phyloP scores from a whole-genome alignment of 2,113 vertebrate genomes.

The Pterocles burchelli region DNA sequence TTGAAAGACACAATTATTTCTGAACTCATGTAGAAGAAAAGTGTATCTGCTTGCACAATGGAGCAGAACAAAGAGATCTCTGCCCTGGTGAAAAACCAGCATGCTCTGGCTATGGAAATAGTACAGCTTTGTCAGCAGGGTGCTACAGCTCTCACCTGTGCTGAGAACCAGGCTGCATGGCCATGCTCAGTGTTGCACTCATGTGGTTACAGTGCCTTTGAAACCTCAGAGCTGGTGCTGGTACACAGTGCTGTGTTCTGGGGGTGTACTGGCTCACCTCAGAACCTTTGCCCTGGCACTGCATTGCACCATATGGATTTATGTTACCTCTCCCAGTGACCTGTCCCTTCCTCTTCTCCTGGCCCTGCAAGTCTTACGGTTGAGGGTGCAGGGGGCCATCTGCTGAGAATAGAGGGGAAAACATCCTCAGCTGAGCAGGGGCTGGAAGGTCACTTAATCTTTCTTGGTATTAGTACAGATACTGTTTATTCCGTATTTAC shows the following conservation, averaged over 20 bases:
- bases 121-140: neutral
- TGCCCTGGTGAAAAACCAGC: neutral
- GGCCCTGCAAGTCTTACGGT: neutral
- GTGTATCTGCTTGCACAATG: neutral
- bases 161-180: neutral
- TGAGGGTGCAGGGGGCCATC: constrained; percentile 33
- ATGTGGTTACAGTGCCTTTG: neutral
- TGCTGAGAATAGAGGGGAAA: constrained; percentile 48
- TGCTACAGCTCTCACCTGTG: neutral
- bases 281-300: neutral
- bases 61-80: neutral
- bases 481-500: neutral
- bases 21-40: neutral
- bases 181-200: neutral
- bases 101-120: neutral
- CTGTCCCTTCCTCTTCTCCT: neutral
- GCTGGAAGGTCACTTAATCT: neutral
- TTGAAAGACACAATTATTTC: neutral
- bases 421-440: neutral
- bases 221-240: neutral
- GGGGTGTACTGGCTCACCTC: neutral
- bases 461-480: neutral
- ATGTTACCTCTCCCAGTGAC: neutral
- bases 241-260: neutral
- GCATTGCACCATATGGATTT: constrained; percentile 34